Conservation (phyloP, 2,797 vertebrate genomes). For the Podarcis lilfordi region DNA sequence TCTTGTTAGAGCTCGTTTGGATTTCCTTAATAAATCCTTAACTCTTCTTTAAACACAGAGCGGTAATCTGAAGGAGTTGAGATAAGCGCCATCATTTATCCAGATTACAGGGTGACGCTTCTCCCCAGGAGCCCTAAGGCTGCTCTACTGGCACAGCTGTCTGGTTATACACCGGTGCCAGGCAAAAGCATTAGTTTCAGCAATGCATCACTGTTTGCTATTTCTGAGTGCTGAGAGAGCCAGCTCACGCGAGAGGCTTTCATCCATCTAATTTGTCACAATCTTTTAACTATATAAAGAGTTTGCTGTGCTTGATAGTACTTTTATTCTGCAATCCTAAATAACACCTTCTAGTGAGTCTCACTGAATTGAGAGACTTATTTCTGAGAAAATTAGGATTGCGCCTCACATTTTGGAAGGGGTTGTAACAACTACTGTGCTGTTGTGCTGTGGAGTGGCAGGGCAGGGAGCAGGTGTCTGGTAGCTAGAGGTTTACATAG, state of each 20-base stretch:
- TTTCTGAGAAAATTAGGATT: neutral
- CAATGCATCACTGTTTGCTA: neutral
- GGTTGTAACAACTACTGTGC: neutral
- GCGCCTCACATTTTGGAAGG: neutral
- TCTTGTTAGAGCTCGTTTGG: neutral
- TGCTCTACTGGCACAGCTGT: neutral
- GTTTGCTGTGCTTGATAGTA: neutral
- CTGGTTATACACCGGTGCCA: neutral
- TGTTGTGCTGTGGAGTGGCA: too few species aligned
- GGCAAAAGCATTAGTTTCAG: neutral
- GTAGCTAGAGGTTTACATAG: too few species aligned
- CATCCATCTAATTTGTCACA: neutral
- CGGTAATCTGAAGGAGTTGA: neutral
- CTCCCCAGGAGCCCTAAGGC: neutral
- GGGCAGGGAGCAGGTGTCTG: too few species aligned
- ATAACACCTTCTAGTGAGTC: neutral
- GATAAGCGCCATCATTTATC: neutral
- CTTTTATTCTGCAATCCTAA: neutral
- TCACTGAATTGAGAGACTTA: neutral
- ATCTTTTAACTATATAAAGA: neutral
- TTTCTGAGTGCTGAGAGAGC: neutral
- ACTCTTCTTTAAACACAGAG: neutral
- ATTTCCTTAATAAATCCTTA: neutral
- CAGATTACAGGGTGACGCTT: neutral
- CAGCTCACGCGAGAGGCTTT: neutral